Percentiles rank a stretch among this genome's conserved stretches.
Evolutionary conservation across 2,113 vertebrate species (phyloP).

Genomic region (Desmodus rotundus): DNA sequence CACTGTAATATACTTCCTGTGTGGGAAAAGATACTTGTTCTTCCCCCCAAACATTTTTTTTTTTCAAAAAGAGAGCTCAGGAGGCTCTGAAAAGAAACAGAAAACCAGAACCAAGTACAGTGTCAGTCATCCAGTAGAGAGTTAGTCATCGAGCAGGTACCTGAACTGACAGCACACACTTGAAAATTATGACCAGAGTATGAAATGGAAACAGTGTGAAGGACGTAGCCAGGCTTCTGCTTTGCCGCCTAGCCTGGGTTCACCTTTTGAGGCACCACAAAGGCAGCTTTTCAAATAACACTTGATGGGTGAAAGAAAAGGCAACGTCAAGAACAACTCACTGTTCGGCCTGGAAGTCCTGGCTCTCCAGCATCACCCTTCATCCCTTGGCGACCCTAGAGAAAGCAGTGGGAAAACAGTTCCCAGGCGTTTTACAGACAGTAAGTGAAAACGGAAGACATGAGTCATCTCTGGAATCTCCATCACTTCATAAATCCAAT

Average conservation of each 20-base stretch:
- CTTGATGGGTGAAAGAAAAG: background rate
- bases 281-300: background rate
- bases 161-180: background rate
- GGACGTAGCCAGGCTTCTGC: background rate
- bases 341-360: conserved; percentile 89
- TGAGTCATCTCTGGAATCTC: background rate
- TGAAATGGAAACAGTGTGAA: background rate
- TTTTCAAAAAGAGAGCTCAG: background rate
- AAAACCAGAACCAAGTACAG: background rate
- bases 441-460: background rate
- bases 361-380: conserved; percentile 95
- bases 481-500: background rate
- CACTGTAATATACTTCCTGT: background rate
- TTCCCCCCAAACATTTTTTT: background rate
- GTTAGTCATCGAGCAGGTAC: background rate
- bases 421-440: background rate
- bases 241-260: background rate
- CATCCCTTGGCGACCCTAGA: conserved; percentile 93
- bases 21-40: background rate
- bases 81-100: background rate
- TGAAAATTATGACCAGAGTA: background rate
- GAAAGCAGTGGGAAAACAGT: background rate
- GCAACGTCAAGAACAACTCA: conserved; percentile 62
- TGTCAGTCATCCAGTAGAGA: background rate
- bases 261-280: background rate